Base-by-base conservation (phyloP, 2,797 vertebrate genomes). In the Cryptoprocta ferox region DNA sequence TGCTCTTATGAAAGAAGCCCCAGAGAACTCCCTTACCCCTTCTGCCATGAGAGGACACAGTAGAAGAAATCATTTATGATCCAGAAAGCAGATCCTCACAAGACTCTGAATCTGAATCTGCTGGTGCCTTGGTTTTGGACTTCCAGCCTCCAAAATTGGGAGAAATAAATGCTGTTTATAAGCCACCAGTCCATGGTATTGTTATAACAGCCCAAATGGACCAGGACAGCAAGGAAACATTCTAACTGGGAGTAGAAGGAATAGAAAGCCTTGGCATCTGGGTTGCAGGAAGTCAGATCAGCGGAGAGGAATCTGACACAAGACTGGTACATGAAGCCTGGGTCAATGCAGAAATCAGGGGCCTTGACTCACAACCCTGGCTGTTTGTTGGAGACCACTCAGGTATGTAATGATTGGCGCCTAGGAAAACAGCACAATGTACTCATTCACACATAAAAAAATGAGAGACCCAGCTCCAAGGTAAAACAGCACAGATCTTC, bases 381-480 rank as follows among this genome's bases (percentile, higher is more conserved):
- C 76, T 4, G 13, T 87, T 94, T 76, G 48, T 89, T 30, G 0
- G 90, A 94, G 89, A 76, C 59, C 89, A 95, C 70, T 95, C 91
- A 80, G 90, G 61, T 81, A 66, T 89, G 70, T 13, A 76, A 45
- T 68, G 88, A 89, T 81, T 94, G 94, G 97, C 7, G 30, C 95
- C 89, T 70, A 93, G 87, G 81, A 96, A 89, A 96, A 89, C 3
- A 82, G 94, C 97, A 97, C 42, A 71, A 79, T 87, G 97, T 96
- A 88, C 97, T 97, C 94, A 96, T 98, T 97, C 95, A 94, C 94
- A 84, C 1, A 92, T 94, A 83, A 79, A 90, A 92, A 86, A 79
- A 92, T n/a, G 65, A 56, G 63, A 86, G 92, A 71, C 56, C 53
- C 26, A 86, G 95, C 85, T 89, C 89, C 91, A 65, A 94, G 89